These are phyloP conservation scores for Myxocyprinus asiaticus DNA, from an alignment of 2,113 vertebrate genomes.

Conservation along the genomic window DNA sequence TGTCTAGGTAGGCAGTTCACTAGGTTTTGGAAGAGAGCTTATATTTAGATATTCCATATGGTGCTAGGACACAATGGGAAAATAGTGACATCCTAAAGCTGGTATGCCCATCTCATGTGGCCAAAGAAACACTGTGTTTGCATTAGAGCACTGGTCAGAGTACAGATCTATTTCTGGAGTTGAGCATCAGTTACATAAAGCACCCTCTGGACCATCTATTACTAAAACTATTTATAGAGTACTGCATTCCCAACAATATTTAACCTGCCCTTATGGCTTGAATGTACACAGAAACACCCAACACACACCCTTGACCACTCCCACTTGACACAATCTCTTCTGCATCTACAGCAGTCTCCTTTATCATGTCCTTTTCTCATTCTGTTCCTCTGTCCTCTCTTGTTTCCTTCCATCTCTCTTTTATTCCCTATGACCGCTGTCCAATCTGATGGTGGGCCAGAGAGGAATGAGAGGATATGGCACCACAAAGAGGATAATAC, in stretches of 20 bases:
- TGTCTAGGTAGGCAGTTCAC: too few species aligned
- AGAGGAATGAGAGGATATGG: slow-evolving; percentile 33
- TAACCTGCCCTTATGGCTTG: background rate
- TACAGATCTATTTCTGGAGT: slow-evolving; percentile 38
- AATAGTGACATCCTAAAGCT: background rate
- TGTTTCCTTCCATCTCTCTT: slow-evolving; percentile 10
- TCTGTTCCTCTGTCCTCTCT: background rate
- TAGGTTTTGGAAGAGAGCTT: too few species aligned
- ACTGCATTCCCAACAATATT: slow-evolving; percentile 6
- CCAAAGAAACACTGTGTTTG: background rate
- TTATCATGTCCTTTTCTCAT: background rate
- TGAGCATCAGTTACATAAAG: slow-evolving; percentile 23
- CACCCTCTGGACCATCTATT: slow-evolving; percentile 7
- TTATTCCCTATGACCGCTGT: slow-evolving; percentile 11
- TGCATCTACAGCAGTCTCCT: background rate
- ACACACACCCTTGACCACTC: slow-evolving; percentile 6
- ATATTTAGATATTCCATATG: too few species aligned
- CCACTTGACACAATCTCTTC: background rate
- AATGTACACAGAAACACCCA: background rate
- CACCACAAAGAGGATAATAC: slow-evolving; percentile 24
- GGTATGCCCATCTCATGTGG: too few species aligned
- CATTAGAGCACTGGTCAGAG: slow-evolving; percentile 2
- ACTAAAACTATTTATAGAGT: slow-evolving; percentile 36
- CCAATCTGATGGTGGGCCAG: slow-evolving; percentile 22
- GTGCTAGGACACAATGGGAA: background rate